A percentile compares a stretch with the other conserved stretches of the same genome.
These are phyloP conservation scores for Eidolon dupreanum DNA, from an alignment of 2,797 vertebrate genomes.

Conservation along the genomic window DNA sequence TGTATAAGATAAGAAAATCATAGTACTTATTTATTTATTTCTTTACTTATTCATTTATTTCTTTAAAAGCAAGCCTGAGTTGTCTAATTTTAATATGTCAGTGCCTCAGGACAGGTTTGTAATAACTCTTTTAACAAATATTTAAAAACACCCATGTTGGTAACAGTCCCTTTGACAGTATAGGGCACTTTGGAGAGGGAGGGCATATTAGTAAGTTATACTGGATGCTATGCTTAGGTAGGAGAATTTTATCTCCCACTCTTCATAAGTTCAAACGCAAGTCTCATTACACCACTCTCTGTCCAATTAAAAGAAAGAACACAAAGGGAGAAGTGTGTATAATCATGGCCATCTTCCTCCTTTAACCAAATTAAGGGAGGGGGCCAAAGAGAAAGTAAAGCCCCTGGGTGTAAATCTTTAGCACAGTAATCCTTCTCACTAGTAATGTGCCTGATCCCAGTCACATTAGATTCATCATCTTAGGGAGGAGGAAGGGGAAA, in stretches of 20 bases:
- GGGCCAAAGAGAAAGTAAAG: neutral
- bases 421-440: neutral
- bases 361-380: neutral
- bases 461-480: neutral
- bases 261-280: neutral
- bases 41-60: no score
- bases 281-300: neutral
- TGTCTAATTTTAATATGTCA: neutral
- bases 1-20: neutral
- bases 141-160: neutral
- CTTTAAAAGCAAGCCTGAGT: neutral
- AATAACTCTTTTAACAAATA: neutral
- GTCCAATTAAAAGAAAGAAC: neutral
- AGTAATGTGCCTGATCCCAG: accelerated
- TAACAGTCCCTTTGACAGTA: neutral
- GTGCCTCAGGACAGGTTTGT: neutral
- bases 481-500: neutral
- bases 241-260: neutral
- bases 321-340: neutral
- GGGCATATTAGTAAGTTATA: neutral
- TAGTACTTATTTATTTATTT: neutral
- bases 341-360: neutral
- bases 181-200: neutral
- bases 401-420: neutral
- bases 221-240: neutral